Evolutionary conservation across 2,888 invertebrate genomes (phyloP).

Genomic region (Thelaira solivaga): DNA sequence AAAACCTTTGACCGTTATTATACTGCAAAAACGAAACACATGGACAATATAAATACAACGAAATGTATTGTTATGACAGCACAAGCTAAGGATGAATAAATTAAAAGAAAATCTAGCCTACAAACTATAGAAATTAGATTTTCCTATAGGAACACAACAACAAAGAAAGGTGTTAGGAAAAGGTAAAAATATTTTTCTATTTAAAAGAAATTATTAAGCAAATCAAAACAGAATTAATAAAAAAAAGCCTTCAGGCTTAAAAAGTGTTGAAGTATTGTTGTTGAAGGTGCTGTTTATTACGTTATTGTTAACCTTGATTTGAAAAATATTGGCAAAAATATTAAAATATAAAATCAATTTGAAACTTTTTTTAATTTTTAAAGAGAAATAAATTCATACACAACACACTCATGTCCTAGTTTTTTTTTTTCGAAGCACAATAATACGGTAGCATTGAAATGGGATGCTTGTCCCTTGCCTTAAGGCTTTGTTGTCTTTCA

Average conservation of each 20-base stretch:
- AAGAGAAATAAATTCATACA: slow-evolving; percentile 36
- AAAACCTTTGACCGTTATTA: slow-evolving; percentile 56
- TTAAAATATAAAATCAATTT: slow-evolving; percentile 40
- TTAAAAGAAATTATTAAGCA: slow-evolving; percentile 4
- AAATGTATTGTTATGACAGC: slow-evolving; percentile 58
- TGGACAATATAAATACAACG: no score
- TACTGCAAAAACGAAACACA: neutral
- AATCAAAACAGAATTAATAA: slow-evolving; percentile 2
- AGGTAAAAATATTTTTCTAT: no score
- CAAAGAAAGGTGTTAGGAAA: no score
- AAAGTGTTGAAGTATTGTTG: slow-evolving; percentile 60
- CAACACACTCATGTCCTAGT: neutral
- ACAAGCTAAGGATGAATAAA: slow-evolving; percentile 2
- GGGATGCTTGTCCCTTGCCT: slow-evolving; percentile 49
- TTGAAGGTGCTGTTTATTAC: slow-evolving; percentile 56
- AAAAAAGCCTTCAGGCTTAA: slow-evolving; percentile 58
- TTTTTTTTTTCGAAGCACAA: slow-evolving; percentile 8
- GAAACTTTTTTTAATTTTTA: slow-evolving; percentile 42
- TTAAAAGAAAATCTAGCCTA: no score
- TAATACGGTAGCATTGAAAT: slow-evolving; percentile 39
- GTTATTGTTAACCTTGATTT: slow-evolving; percentile 56
- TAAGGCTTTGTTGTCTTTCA: slow-evolving; percentile 10
- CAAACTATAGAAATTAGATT: no score
- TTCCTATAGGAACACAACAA: slow-evolving; percentile 40
- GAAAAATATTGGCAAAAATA: slow-evolving; percentile 54